Conservation (phyloP, 1,140 invertebrate genomes). For the Polypedilum vanderplanki region DNA sequence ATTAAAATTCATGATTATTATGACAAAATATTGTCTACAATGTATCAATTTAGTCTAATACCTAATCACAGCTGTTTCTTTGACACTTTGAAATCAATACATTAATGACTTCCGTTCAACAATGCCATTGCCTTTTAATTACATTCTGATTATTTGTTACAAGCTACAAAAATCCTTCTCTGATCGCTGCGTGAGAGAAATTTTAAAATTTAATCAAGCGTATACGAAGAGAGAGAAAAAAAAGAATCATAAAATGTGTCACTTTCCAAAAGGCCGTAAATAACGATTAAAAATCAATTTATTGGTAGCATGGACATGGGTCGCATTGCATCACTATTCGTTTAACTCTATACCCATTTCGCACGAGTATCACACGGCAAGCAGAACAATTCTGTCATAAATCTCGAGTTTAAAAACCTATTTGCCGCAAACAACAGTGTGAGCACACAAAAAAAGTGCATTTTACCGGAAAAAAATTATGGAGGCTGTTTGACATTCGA, state of each 20-base stretch:
- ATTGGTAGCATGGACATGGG: slow-evolving; percentile 25
- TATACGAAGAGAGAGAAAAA: neutral
- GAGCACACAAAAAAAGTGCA: slow-evolving; percentile 6
- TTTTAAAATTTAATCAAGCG: slow-evolving; percentile 5
- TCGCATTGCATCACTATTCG: neutral
- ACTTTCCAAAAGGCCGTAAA: slow-evolving; percentile 17
- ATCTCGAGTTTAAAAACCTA: slow-evolving; percentile 27
- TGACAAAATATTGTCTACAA: neutral
- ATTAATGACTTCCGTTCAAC: neutral
- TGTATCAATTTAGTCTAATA: neutral
- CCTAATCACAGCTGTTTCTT: neutral
- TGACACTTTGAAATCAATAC: neutral
- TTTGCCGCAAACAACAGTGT: slow-evolving; percentile 5
- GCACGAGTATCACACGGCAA: slow-evolving; percentile 21
- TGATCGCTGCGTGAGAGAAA: neutral
- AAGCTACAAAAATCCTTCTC: neutral
- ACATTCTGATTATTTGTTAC: slow-evolving; percentile 11
- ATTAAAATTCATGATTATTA: too few species aligned
- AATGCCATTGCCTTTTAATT: neutral
- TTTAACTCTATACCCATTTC: slow-evolving; percentile 7
- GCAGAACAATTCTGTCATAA: slow-evolving; percentile 22
- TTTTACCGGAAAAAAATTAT: slow-evolving; percentile 23
- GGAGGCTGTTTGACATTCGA: neutral
- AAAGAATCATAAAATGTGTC: slow-evolving; percentile 24
- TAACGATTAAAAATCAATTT: slow-evolving; percentile 29